Conservation (phyloP, 1,140 invertebrate species). For the Phymastichus coffea region DNA sequence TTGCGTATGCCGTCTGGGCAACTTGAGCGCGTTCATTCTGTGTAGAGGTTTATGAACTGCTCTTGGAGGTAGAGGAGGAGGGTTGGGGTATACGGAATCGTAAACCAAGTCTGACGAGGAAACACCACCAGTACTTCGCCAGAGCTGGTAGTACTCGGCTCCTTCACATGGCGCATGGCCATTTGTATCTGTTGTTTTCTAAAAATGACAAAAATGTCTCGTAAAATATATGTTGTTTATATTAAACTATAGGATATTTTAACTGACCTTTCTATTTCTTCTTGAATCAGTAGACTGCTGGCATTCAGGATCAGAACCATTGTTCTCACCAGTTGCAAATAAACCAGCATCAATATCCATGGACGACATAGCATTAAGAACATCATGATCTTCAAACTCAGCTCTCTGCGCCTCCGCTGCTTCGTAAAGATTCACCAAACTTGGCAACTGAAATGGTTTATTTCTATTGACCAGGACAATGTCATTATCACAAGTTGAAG, state of each 20-base stretch:
- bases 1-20: constrained; percentile 56
- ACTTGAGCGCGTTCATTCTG: constrained; percentile 60
- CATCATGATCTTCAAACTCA: constrained; percentile 45
- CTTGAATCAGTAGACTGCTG: constrained; percentile 39
- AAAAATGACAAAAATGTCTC: not conserved
- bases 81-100: constrained; percentile 46
- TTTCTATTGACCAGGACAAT: constrained; percentile 29
- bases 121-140: constrained; percentile 52
- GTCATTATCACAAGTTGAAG: constrained; percentile 19
- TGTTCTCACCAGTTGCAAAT: constrained; percentile 49
- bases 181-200: constrained; percentile 32
- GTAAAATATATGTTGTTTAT: not conserved
- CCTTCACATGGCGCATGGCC: constrained; percentile 40
- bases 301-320: constrained; percentile 52
- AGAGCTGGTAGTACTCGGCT: constrained; percentile 53
- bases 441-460: constrained; percentile 48
- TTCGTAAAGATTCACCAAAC: constrained; percentile 46
- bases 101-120: constrained; percentile 43
- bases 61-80: constrained; percentile 58
- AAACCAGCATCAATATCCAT: constrained; percentile 44
- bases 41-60: constrained; percentile 64
- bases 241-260: not conserved
- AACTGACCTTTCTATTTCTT: constrained; percentile 40
- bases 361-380: constrained; percentile 36
- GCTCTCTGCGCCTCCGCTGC: constrained; percentile 41